A percentile compares a stretch with the other conserved stretches of the same genome.
phyloP scores from a whole-genome alignment of 2,888 invertebrate genomes.

The Allygus modestus region DNA sequence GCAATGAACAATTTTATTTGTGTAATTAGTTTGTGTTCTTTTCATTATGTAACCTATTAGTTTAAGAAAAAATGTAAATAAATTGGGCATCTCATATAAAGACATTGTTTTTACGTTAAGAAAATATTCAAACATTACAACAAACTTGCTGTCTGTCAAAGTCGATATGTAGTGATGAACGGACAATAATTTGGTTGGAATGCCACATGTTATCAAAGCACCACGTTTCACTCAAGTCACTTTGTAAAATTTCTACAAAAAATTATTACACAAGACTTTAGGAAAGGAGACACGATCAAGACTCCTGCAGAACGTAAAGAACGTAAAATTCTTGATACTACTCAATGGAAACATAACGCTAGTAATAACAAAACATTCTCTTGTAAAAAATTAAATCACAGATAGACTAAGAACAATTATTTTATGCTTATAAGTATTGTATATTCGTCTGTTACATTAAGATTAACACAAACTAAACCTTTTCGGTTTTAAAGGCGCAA shows the following conservation, averaged over 20 bases:
- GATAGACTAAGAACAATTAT: not conserved
- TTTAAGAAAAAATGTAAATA: not conserved
- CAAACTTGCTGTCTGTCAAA: not conserved
- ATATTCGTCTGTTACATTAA: not conserved
- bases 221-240: not conserved
- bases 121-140: no score
- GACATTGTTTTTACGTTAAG: no score
- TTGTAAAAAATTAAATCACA: not conserved
- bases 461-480: not conserved
- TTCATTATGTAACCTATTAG: conserved; percentile 9
- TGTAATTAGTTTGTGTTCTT: conserved; percentile 16
- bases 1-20: not conserved
- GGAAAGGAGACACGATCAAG: not conserved
- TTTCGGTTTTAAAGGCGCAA: not conserved
- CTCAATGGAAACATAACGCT: no score
- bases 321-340: no score
- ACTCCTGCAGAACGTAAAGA: no score
- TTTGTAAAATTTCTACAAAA: not conserved
- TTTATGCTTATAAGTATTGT: not conserved
- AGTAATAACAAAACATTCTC: no score
- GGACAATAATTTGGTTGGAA: conserved; percentile 1
- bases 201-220: conserved; percentile 33
- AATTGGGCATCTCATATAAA: not conserved
- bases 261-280: not conserved
- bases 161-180: not conserved